Conservation (phyloP, 2,797 vertebrate genomes). For the Oreortyx pictus region DNA sequence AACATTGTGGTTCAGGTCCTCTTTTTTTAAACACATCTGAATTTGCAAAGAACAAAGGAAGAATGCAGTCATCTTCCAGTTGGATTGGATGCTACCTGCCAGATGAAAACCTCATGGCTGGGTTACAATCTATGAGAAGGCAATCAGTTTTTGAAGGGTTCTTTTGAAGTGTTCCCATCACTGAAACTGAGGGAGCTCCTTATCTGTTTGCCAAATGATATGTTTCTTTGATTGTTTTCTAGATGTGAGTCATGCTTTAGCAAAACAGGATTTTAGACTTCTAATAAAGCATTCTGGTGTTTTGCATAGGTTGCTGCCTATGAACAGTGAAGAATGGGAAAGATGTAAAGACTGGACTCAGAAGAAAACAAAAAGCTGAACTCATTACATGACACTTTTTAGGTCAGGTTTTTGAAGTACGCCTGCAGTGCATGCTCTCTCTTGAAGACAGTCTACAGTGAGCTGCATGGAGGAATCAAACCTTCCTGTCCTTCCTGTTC, state of each 20-base stretch:
- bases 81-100: neutral
- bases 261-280: neutral
- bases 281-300: neutral
- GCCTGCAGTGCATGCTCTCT: neutral
- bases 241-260: neutral
- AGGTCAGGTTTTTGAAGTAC: neutral
- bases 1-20: neutral
- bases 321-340: neutral
- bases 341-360: neutral
- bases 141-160: neutral
- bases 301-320: neutral
- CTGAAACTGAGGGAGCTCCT: neutral
- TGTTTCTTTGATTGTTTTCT: neutral
- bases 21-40: neutral
- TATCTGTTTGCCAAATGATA: neutral
- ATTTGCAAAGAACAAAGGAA: neutral
- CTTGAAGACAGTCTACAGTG: neutral
- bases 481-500: neutral
- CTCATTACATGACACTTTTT: neutral
- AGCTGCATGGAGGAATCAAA: neutral
- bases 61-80: neutral
- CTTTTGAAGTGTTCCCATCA: neutral
- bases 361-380: neutral
- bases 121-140: neutral
- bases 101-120: neutral